Base-by-base conservation (phyloP, 1,140 invertebrate species). In the Andricus grossulariae region DNA sequence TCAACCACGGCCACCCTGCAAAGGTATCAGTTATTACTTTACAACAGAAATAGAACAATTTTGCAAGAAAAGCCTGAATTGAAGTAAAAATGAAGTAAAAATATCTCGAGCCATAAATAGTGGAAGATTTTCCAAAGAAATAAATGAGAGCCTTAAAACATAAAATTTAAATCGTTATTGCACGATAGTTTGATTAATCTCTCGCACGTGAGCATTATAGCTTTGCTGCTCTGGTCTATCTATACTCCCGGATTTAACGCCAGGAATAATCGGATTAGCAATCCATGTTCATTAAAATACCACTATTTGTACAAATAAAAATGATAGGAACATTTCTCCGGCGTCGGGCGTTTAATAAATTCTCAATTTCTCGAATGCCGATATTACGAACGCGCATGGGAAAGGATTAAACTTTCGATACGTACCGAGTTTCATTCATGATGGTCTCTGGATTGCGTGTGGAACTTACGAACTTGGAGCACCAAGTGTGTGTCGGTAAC, bases 381-480 rank as follows among this genome's bases (percentile, higher is more conserved):
- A 32, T 60, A 60, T 21, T 54, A 54, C 7, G 21, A 57, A 57
- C 54, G 19, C 19, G 55, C 21, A 25, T 60, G 21, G 55, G 54
- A 57, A 57, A 57, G 54, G 54, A 57, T 57, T 60, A 60, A 60
- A 60, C 55, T 32, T 57, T 25, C 54, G 21, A 60, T 60, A 60
- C 11, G 10, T 54, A 54, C 18, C 15, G 21, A 13, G 12, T 60
- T 57, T 57, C 54, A 57, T 57, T 57, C 54, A 57, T 57, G 54
- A 57, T 57, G 54, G 18, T 39, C 39, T 39, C 39, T 39, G 1
- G 39, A 21, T 12, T 11, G 18, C 19, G 19, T 57, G 18, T n/a
- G 18, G 21, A 32, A 60, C 55, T 25, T 25, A 39, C 39, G 13
- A 60, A 32, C 21, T 10, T 60, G 55, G 21, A 21, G 7, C 39